phyloP scores from a whole-genome alignment of 2,888 invertebrate genomes.

The Ormyrus nitidulus region DNA sequence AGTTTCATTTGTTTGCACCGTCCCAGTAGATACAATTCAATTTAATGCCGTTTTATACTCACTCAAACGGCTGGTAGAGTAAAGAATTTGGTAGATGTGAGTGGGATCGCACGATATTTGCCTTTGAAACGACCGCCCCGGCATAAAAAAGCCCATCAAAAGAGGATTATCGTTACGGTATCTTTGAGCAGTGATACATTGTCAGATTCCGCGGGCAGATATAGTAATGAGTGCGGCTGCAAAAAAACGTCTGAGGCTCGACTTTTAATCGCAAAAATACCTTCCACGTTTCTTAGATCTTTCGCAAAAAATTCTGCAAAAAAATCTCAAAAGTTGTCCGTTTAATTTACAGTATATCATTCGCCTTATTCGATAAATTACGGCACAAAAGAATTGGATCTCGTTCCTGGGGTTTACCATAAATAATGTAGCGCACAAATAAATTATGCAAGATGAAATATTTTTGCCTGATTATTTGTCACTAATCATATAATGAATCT shows the following conservation, averaged over 20 bases:
- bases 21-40: not conserved
- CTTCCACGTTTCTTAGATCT: not conserved
- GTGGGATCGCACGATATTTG: not conserved
- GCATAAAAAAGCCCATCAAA: conserved; percentile 9
- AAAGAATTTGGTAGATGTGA: not conserved
- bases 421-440: too few species aligned
- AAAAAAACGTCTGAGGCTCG: conserved; percentile 4
- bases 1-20: too few species aligned
- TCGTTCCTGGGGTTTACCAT: not conserved
- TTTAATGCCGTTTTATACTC: not conserved
- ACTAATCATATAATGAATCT: conserved; percentile 13
- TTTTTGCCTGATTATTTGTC: not conserved
- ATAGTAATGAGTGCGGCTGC: conserved; percentile 18
- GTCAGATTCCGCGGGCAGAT: conserved; percentile 39
- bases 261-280: conserved; percentile 17
- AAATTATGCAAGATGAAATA: too few species aligned
- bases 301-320: not conserved
- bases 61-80: too few species aligned
- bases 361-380: too few species aligned
- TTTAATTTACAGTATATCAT: too few species aligned
- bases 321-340: too few species aligned
- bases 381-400: too few species aligned
- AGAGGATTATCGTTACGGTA: conserved; percentile 38
- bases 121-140: not conserved
- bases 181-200: conserved; percentile 37